Conservation (phyloP, 2,888 invertebrate genomes). For the Bibio marci region DNA sequence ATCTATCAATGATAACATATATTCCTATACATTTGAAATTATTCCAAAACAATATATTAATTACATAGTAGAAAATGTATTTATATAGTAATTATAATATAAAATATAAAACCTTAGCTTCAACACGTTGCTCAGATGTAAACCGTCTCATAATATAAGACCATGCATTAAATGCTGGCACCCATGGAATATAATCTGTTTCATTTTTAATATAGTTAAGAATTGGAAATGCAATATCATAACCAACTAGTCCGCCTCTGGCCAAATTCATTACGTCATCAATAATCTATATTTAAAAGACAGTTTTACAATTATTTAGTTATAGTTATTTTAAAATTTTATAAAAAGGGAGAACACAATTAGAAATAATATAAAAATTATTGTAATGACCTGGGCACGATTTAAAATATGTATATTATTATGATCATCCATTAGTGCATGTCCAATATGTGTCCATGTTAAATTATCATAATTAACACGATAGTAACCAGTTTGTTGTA, state of each 20-base stretch:
- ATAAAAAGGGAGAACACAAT: too few species aligned
- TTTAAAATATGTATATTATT: slow-evolving; percentile 42
- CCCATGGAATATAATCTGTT: slow-evolving; percentile 63
- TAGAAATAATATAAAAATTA: too few species aligned
- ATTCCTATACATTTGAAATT: not conserved
- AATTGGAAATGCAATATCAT: slow-evolving; percentile 42
- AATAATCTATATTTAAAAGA: slow-evolving; percentile 32
- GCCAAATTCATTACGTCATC: slow-evolving; percentile 66
- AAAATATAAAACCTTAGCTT: slow-evolving; percentile 5
- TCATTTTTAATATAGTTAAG: slow-evolving; percentile 51
- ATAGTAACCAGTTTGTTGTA: slow-evolving; percentile 42
- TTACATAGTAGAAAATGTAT: too few species aligned
- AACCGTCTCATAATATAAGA: slow-evolving; percentile 1
- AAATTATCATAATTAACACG: slow-evolving; percentile 45
- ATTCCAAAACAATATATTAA: too few species aligned
- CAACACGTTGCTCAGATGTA: not conserved
- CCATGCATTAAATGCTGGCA: slow-evolving; percentile 37
- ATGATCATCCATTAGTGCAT: slow-evolving; percentile 30
- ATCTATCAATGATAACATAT: not conserved
- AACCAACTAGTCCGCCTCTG: slow-evolving; percentile 41
- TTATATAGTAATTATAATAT: not conserved
- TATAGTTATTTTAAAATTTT: too few species aligned
- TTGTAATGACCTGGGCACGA: slow-evolving; percentile 47
- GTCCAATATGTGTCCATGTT: slow-evolving; percentile 36
- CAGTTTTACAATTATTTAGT: too few species aligned